Evolutionary conservation across 2,113 vertebrate species (phyloP).

Genomic region (Hippocampus guttulatus): DNA sequence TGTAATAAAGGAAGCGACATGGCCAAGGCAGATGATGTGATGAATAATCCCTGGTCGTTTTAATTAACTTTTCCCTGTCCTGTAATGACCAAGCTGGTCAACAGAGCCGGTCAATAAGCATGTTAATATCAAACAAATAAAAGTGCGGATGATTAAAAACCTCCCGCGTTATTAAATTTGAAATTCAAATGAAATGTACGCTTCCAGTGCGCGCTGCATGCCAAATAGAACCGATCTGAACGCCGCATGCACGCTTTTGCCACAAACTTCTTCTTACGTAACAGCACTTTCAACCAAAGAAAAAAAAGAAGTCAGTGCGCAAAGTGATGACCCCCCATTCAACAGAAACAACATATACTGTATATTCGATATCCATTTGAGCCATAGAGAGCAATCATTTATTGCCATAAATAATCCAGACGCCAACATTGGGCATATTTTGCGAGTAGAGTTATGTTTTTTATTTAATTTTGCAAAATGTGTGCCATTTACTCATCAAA

Average conservation of each 20-base stretch:
- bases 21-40: conserved; percentile 99
- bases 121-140: conserved; percentile 99
- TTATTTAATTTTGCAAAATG: conserved; percentile 1
- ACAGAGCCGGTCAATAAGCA: conserved; percentile 99
- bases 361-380: conserved; percentile 30
- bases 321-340: conserved; percentile 49
- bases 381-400: not conserved
- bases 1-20: conserved; percentile 97
- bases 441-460: not conserved
- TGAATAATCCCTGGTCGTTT: conserved; percentile 99
- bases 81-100: conserved; percentile 99
- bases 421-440: conserved; percentile 17
- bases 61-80: conserved; percentile 99
- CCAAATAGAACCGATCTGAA: conserved; percentile 69
- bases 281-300: conserved; percentile 33
- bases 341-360: conserved; percentile 28
- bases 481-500: conserved; percentile 55
- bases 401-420: not conserved
- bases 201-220: conserved; percentile 86
- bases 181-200: conserved; percentile 99
- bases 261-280: conserved; percentile 60
- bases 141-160: conserved; percentile 99
- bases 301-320: conserved; percentile 47
- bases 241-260: conserved; percentile 68
- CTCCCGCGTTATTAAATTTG: conserved; percentile 99